These are phyloP conservation scores for Acronicta leporina DNA, from an alignment of 2,888 invertebrate species.

Conservation along the genomic window DNA sequence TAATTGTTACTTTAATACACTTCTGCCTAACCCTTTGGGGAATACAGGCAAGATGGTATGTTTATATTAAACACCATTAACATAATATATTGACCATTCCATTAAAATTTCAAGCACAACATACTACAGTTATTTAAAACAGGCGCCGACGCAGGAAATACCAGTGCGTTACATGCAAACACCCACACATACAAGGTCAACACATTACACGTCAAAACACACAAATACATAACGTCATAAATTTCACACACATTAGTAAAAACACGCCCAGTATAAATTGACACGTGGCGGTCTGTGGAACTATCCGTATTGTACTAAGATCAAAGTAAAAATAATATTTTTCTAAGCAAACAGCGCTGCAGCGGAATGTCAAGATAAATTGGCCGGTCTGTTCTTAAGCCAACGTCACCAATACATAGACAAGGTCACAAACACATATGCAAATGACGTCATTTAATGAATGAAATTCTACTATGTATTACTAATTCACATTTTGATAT, in stretches of 20 bases:
- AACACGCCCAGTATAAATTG: constrained; percentile 3
- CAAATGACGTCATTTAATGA: constrained; percentile 33
- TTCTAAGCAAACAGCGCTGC: constrained; percentile 20
- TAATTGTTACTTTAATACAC: no score
- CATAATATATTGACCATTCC: constrained; percentile 2
- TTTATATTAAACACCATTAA: no score
- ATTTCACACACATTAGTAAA: constrained; percentile 11
- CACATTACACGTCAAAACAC: constrained; percentile 24
- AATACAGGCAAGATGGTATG: no score
- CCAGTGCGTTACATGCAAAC: constrained; percentile 35
- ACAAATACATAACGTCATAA: constrained; percentile 25
- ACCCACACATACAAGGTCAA: constrained; percentile 44
- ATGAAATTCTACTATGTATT: constrained; percentile 23
- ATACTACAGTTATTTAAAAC: constrained; percentile 42
- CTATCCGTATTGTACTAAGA: constrained; percentile 1
- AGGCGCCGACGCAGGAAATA: constrained; percentile 47
- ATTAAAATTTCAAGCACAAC: constrained; percentile 18
- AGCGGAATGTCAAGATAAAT: background rate
- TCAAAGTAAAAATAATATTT: background rate
- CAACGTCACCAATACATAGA: background rate
- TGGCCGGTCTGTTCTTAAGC: background rate
- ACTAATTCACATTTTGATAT: constrained; percentile 25
- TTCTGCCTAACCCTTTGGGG: no score
- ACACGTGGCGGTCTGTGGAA: constrained; percentile 11
- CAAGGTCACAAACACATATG: background rate